phyloP scores from a whole-genome alignment of 2,113 vertebrate genomes.

The Probosciger aterrimus region DNA sequence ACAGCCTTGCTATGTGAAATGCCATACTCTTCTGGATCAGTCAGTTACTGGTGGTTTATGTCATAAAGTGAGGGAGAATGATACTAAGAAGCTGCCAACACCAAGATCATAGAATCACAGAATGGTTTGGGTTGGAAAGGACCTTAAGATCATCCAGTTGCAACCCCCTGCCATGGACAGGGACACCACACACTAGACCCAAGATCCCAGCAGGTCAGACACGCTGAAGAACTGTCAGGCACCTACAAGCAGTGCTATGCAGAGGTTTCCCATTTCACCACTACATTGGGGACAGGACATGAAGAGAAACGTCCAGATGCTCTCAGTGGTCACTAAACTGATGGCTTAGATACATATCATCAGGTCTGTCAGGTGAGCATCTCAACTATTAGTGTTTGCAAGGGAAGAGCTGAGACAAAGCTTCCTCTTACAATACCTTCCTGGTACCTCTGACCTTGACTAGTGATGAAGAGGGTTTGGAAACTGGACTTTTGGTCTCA shows the following conservation, averaged over 20 bases:
- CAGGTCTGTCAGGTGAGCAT: neutral
- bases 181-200: neutral
- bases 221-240: neutral
- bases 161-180: neutral
- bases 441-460: neutral
- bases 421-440: accelerated
- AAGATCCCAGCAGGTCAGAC: neutral
- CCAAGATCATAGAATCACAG: neutral
- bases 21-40: neutral
- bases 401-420: neutral
- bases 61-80: neutral
- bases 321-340: neutral
- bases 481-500: neutral
- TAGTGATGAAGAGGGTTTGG: neutral
- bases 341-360: accelerated
- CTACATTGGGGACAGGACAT: accelerated
- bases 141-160: neutral
- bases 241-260: neutral
- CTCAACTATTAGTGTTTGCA: neutral
- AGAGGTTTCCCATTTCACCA: neutral
- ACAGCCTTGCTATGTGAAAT: neutral
- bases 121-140: neutral
- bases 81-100: neutral
- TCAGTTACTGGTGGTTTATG: neutral
- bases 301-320: neutral